Conservation (phyloP, 2,113 vertebrate genomes). For the Nematolebias whitei region DNA sequence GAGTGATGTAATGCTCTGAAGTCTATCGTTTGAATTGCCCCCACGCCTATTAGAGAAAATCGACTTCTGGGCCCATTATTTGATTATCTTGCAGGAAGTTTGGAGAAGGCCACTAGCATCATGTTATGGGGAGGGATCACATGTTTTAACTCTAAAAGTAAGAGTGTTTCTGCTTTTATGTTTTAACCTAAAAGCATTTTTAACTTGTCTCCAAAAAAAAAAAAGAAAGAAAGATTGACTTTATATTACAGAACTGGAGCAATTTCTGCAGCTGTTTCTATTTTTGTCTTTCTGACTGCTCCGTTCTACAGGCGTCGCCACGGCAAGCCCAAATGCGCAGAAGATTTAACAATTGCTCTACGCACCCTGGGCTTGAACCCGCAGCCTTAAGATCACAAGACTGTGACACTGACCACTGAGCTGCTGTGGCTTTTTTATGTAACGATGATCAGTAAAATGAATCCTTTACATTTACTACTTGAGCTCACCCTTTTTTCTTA, state of each 20-base stretch:
- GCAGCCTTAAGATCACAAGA: too few species aligned
- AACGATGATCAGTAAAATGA: neutral
- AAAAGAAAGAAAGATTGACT: too few species aligned
- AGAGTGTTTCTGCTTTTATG: conserved; percentile 25
- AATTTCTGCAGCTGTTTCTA: neutral
- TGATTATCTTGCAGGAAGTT: conserved; percentile 78
- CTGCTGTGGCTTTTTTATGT: too few species aligned
- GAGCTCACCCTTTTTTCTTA: conserved; percentile 13
- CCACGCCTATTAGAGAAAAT: conserved; percentile 74
- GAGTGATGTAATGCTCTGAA: conserved; percentile 78
- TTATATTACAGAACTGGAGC: too few species aligned
- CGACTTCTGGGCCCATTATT: conserved; percentile 75
- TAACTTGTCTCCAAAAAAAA: neutral
- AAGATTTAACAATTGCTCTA: too few species aligned
- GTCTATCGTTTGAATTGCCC: conserved; percentile 78
- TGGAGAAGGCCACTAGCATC: conserved; percentile 62
- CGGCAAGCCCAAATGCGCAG: too few species aligned
- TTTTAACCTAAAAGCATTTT: neutral
- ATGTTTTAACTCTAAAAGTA: conserved; percentile 46
- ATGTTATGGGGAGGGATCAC: conserved; percentile 50
- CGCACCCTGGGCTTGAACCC: too few species aligned
- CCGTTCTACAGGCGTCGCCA: too few species aligned
- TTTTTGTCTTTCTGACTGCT: neutral
- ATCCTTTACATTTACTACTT: conserved; percentile 3
- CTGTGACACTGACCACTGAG: too few species aligned